Conservation (phyloP, 1,140 invertebrate genomes). For the Agrypnia vestita region DNA sequence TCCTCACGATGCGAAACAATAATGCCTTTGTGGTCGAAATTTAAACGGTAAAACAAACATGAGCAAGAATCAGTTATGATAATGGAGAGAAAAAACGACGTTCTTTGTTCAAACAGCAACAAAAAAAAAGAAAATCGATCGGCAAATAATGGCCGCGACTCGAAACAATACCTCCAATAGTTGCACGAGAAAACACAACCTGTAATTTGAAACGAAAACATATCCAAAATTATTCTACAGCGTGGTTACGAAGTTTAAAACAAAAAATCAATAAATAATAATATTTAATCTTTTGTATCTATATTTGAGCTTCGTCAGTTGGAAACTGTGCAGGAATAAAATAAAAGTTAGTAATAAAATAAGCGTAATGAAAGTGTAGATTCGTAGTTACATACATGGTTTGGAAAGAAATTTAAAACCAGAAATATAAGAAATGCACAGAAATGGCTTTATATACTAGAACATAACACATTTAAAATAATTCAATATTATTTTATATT, state of each 20-base stretch:
- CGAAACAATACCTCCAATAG: constrained; percentile 43
- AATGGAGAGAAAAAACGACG: constrained; percentile 17
- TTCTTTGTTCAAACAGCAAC: constrained; percentile 32
- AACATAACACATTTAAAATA: no score
- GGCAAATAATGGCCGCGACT: constrained; percentile 12
- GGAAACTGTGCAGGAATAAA: no score
- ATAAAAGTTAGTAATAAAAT: no score
- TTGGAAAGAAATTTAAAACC: no score
- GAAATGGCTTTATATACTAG: no score
- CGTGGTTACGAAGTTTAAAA: not conserved
- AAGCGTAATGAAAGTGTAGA: no score
- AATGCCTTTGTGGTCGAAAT: constrained; percentile 13
- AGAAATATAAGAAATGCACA: no score
- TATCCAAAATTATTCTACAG: constrained; percentile 12
- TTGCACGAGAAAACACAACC: constrained; percentile 38
- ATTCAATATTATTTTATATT: no score
- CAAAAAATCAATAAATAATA: constrained; percentile 10
- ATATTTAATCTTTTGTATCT: not conserved
- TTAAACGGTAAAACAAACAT: constrained; percentile 36
- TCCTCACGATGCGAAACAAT: constrained; percentile 13
- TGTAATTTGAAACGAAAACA: constrained; percentile 46
- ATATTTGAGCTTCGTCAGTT: no score
- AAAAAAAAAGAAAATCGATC: constrained; percentile 45
- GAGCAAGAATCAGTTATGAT: constrained; percentile 24
- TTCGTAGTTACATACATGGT: no score